Evolutionary conservation across 1,140 invertebrate species (phyloP).

Genomic region (Pseudobourletiella spinata): DNA sequence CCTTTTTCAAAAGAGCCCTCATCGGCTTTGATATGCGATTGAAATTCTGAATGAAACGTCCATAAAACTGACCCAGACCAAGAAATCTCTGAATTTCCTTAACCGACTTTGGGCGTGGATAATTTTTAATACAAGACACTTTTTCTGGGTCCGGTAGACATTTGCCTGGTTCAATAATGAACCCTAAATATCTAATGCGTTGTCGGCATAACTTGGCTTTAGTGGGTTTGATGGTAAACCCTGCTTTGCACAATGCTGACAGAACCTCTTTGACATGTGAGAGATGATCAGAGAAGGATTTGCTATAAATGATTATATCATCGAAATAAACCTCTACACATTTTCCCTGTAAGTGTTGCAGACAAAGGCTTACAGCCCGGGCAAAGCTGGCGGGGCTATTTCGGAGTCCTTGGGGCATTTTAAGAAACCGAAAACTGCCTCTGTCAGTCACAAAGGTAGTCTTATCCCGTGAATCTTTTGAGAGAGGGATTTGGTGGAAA

Average conservation of each 20-base stretch:
- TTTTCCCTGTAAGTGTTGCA: slow-evolving; percentile 14
- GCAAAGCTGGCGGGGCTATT: too few species aligned
- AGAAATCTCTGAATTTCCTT: slow-evolving; percentile 14
- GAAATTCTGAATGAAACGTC: slow-evolving; percentile 40
- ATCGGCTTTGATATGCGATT: slow-evolving; percentile 36
- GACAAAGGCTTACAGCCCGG: slow-evolving; percentile 25
- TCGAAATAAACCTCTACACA: slow-evolving; percentile 10
- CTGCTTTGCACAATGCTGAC: not conserved
- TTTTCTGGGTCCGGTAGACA: slow-evolving; percentile 22
- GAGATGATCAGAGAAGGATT: slow-evolving; percentile 2
- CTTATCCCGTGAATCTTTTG: too few species aligned
- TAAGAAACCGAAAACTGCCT: too few species aligned
- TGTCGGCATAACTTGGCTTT: slow-evolving; percentile 14
- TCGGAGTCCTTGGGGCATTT: too few species aligned
- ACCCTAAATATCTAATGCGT: slow-evolving; percentile 21
- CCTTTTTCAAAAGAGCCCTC: slow-evolving; percentile 36
- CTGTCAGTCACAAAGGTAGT: too few species aligned
- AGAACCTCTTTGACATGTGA: slow-evolving; percentile 6
- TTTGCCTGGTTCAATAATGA: slow-evolving; percentile 6
- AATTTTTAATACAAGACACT: slow-evolving; percentile 21
- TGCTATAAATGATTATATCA: slow-evolving; percentile 16
- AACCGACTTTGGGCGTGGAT: slow-evolving; percentile 25
- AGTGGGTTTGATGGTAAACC: slow-evolving; percentile 20
- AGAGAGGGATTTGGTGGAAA: too few species aligned
- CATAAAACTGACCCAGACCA: slow-evolving; percentile 39